Evolutionary conservation across 2,888 invertebrate species (phyloP), one percentile per base, ranked within the genome.

Genomic region (Drymonia ruficornis): DNA sequence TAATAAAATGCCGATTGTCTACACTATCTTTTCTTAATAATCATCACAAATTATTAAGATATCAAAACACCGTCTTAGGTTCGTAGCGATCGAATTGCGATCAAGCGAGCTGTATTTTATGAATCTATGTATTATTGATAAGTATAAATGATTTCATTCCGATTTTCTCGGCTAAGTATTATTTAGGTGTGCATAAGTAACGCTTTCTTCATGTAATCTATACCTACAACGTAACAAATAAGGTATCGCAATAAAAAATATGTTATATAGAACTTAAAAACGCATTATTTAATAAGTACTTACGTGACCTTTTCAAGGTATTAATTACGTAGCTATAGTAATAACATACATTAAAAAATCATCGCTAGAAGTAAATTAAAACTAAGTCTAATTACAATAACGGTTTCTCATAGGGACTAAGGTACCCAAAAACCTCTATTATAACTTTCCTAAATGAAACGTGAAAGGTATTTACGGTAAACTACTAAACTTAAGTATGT

Each of bases 61-160:
- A 19, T 19, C 43, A 43, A 19, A 40, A 1, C 40, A 11, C 7
- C 8, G 1, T 16, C 16, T 9, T 15, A 40, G 16, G 7, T 40
- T 16, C 18, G 23, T 50, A 28, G 31, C 43, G 34, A 62, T 63
- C 63, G 52, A 52, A 6, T 40, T 40, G 8, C 8, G 40, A 40
- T 16, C 38, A 66, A 50, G 47, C 23, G 28, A 66, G 34, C 53
- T 50, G 49, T 47, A 56, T 54, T 50, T 38, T 42, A 31, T 50
- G 62, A 34, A 42, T 53, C 52, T 12, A 64, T 64, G 49, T 44
- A 45, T 52, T 55, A 63, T 42, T 58, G 57, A 63, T 62, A 63
- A n/a, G n/a, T n/a, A 52, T 58, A 50, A 66, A 56, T 43, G n/a
- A 66, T 52, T 62, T 52, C n/a, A 50, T 43, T 18, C 43, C 51